A percentile compares a stretch with the other conserved stretches of the same genome.
phyloP scores from a whole-genome alignment of 2,797 vertebrate species.

The Enteromius anoplus region DNA sequence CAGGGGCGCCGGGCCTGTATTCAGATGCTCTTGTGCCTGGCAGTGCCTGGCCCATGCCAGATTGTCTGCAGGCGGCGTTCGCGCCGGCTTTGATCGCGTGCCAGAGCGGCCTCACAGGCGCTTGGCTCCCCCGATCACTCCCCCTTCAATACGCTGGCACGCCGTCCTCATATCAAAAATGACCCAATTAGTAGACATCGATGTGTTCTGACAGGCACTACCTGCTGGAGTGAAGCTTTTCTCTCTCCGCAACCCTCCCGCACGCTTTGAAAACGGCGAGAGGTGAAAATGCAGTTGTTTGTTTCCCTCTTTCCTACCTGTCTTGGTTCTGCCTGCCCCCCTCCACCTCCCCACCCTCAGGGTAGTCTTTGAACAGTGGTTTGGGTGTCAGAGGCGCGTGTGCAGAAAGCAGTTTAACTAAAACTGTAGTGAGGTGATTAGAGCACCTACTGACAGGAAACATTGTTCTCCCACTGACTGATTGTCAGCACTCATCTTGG shows the following conservation, averaged over 20 bases:
- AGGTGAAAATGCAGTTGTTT: conserved; percentile 55
- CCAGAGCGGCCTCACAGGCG: conserved; percentile 75
- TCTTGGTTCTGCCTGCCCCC: conserved; percentile 45
- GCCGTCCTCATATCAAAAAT: conserved; percentile 76
- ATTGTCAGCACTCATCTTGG: conserved; percentile 65
- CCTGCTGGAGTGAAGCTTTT: conserved; percentile 67
- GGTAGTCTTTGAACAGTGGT: conserved; percentile 58
- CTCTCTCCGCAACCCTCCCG: conserved; percentile 22
- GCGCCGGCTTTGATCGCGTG: conserved; percentile 73
- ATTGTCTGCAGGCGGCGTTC: conserved; percentile 75
- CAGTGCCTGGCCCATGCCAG: conserved; percentile 71
- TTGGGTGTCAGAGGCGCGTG: conserved; percentile 64
- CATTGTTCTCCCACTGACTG: conserved; percentile 75
- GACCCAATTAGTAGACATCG: conserved; percentile 81
- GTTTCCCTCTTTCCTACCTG: conserved; percentile 53
- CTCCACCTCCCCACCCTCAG: conserved; percentile 30
- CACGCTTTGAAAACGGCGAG: conserved; percentile 36
- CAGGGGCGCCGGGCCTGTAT: conserved; percentile 72
- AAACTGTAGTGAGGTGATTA: conserved; percentile 77
- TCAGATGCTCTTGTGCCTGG: conserved; percentile 70
- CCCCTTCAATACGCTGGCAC: conserved; percentile 67
- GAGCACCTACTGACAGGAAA: conserved; percentile 76
- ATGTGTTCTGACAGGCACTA: conserved; percentile 79
- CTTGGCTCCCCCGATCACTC: conserved; percentile 70
- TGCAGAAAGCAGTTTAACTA: conserved; percentile 74